These are phyloP conservation scores for Pseudochirops cupreus DNA, from an alignment of 2,797 vertebrate genomes.

Conservation along the genomic window DNA sequence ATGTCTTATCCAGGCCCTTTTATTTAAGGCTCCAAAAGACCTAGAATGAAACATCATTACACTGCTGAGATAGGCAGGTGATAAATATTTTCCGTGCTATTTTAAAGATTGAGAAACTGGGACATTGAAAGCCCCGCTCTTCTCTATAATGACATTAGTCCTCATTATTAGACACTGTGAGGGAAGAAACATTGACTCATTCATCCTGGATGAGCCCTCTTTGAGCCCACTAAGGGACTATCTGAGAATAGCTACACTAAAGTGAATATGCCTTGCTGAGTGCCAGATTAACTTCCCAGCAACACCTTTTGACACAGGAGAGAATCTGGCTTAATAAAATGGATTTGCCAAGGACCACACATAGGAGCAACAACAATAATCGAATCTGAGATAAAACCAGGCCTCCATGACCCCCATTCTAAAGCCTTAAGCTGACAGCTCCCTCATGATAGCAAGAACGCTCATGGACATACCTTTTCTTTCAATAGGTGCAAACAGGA, in stretches of 20 bases:
- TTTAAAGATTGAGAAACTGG: slow-evolving; percentile 17
- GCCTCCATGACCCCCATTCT: neutral
- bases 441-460: neutral
- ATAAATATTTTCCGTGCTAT: neutral
- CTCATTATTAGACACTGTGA: neutral
- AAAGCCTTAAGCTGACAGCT: neutral
- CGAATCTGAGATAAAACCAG: neutral
- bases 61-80: neutral
- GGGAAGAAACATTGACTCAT: neutral
- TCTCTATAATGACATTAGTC: neutral
- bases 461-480: slow-evolving; percentile 91
- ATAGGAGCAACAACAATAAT: neutral
- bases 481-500: slow-evolving; percentile 91
- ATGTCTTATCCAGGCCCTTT: neutral
- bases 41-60: neutral
- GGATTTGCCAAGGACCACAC: neutral
- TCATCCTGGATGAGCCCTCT: neutral
- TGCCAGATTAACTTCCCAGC: neutral
- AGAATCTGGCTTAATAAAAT: neutral
- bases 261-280: neutral
- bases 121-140: neutral
- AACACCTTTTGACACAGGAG: neutral
- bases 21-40: neutral
- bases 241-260: neutral
- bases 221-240: neutral